Evolutionary conservation across 2,113 vertebrate genomes (phyloP).

Genomic region (Pseudorasbora parva): DNA sequence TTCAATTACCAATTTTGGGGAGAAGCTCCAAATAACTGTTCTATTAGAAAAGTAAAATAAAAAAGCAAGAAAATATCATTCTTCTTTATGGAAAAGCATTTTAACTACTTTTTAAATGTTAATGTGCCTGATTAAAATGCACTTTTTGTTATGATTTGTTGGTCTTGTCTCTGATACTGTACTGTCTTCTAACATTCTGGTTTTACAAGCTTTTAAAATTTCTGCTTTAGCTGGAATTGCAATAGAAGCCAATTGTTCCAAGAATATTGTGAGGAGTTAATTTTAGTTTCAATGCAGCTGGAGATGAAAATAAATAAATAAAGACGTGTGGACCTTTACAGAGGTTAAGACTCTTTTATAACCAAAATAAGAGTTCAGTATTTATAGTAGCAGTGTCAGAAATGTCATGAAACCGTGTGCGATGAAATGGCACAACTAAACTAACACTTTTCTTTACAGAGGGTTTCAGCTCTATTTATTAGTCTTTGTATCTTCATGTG

Average conservation of each 20-base stretch:
- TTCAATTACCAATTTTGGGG: not conserved
- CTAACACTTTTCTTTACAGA: not conserved
- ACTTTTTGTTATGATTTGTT: not conserved
- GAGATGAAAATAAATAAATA: conserved; percentile 7
- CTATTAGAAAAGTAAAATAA: not conserved
- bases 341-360: not conserved
- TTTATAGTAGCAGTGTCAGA: not conserved
- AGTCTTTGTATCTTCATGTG: not conserved
- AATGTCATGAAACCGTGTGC: not conserved
- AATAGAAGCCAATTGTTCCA: not conserved
- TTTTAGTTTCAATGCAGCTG: conserved; percentile 10
- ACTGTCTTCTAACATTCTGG: not conserved
- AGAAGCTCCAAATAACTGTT: not conserved
- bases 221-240: conserved; percentile 7
- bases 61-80: not conserved
- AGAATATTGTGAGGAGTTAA: not conserved
- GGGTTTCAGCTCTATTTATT: not conserved
- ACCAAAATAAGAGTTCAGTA: not conserved
- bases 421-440: no score
- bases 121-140: conserved; percentile 8
- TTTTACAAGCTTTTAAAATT: not conserved
- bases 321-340: not conserved
- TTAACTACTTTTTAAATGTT: conserved; percentile 5
- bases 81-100: not conserved
- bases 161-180: not conserved